phyloP scores from a whole-genome alignment of 2,888 invertebrate species.

The Biston stratarius region DNA sequence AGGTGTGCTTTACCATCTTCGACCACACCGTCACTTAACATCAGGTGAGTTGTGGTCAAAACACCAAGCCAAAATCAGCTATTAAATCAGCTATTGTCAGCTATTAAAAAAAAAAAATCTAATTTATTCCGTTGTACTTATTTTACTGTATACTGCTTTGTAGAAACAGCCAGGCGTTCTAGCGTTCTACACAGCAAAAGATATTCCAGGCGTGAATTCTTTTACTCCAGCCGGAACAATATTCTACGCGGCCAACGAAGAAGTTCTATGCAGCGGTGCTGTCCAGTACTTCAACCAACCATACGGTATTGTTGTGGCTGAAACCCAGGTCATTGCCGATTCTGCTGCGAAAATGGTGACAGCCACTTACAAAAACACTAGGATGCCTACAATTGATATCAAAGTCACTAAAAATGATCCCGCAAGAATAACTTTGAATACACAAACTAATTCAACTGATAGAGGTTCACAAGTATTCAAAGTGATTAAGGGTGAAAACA shows the following conservation, averaged over 20 bases:
- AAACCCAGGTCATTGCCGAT: slow-evolving; percentile 80
- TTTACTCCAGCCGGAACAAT: slow-evolving; percentile 63
- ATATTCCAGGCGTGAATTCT: slow-evolving; percentile 88
- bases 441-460: slow-evolving; percentile 54
- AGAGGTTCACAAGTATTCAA: slow-evolving; percentile 72
- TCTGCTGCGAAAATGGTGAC: slow-evolving; percentile 85
- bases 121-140: neutral
- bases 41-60: too few species aligned
- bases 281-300: slow-evolving; percentile 69
- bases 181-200: slow-evolving; percentile 87
- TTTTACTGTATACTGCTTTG: slow-evolving; percentile 42
- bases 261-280: slow-evolving; percentile 75
- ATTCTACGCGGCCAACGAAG: slow-evolving; percentile 56
- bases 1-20: too few species aligned
- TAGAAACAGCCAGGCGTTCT: slow-evolving; percentile 88
- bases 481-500: slow-evolving; percentile 79
- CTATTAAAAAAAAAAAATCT: too few species aligned
- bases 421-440: slow-evolving; percentile 49
- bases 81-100: too few species aligned
- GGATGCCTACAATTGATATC: slow-evolving; percentile 60
- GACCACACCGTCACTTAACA: too few species aligned
- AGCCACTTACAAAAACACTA: slow-evolving; percentile 79
- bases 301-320: slow-evolving; percentile 85
- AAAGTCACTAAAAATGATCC: slow-evolving; percentile 56
- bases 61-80: too few species aligned